These are phyloP conservation scores for Rhegmatorhina hoffmannsi DNA, from an alignment of 2,113 vertebrate species.

Conservation along the genomic window DNA sequence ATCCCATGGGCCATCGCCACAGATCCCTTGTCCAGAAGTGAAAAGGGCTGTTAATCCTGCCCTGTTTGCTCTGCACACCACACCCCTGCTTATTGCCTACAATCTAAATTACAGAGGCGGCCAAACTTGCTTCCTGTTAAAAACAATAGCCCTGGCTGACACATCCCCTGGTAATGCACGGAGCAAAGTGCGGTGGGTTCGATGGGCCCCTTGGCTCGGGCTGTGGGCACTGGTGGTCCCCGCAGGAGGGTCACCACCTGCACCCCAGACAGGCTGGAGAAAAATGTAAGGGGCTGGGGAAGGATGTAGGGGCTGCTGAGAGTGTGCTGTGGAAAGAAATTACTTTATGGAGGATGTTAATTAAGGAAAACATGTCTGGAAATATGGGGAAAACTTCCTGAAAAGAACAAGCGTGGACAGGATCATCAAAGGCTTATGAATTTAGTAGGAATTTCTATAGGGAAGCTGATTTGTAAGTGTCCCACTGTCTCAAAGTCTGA, in stretches of 20 bases:
- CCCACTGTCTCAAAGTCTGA: neutral
- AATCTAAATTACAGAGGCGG: slow-evolving; percentile 59
- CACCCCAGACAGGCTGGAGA: neutral
- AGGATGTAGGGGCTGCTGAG: neutral
- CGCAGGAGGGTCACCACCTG: neutral
- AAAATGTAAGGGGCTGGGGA: neutral
- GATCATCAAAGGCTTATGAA: neutral
- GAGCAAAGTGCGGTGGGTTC: neutral
- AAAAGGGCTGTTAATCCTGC: slow-evolving; percentile 58
- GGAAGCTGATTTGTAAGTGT: neutral
- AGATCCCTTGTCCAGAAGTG: slow-evolving; percentile 10
- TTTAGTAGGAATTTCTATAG: neutral
- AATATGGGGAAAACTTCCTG: neutral
- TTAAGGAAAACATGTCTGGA: neutral
- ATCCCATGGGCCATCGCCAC: neutral
- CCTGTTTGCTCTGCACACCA: slow-evolving; percentile 67
- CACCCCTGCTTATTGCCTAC: slow-evolving; percentile 58
- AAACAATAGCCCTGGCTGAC: slow-evolving; percentile 65
- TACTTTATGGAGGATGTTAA: neutral
- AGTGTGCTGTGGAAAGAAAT: neutral
- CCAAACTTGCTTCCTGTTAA: slow-evolving; percentile 57
- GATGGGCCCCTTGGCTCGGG: neutral
- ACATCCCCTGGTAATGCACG: neutral
- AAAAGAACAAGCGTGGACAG: neutral
- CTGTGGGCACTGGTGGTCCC: neutral